These are phyloP conservation scores for Raja brachyura DNA, from an alignment of 2,113 vertebrate genomes.

Conservation along the genomic window DNA sequence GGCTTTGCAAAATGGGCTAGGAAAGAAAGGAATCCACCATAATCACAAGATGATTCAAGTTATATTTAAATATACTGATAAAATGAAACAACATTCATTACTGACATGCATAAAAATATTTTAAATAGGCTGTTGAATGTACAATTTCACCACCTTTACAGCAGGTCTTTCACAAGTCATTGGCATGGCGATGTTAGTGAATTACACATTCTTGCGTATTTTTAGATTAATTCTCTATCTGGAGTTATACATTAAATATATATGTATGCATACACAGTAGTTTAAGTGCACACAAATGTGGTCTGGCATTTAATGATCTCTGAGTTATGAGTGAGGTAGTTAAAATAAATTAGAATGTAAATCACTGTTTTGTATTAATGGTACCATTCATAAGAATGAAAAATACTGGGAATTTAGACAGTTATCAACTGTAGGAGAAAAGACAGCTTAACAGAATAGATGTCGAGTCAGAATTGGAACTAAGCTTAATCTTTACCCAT, in stretches of 20 bases:
- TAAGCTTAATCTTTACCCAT: background rate
- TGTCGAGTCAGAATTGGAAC: background rate
- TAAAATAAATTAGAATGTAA: slow-evolving; percentile 19
- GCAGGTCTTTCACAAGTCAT: background rate
- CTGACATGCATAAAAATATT: background rate
- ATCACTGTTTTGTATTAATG: slow-evolving; percentile 16
- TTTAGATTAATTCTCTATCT: background rate
- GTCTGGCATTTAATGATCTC: slow-evolving; percentile 9
- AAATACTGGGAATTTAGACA: background rate
- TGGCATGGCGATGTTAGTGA: background rate
- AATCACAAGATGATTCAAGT: background rate
- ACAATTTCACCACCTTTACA: background rate
- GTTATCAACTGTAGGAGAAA: slow-evolving; percentile 15
- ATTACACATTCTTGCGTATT: background rate
- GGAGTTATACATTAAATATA: background rate
- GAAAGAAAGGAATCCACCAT: background rate
- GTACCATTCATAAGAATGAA: slow-evolving; percentile 2
- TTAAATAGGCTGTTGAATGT: background rate
- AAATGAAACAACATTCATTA: background rate
- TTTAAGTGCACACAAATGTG: background rate
- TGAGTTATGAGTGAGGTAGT: slow-evolving; percentile 11
- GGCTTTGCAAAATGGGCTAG: background rate
- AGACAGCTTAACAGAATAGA: background rate
- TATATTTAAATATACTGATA: background rate
- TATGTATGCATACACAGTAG: background rate